Conservation (phyloP, 2,113 vertebrate species). For the Ramphastos sulfuratus region DNA sequence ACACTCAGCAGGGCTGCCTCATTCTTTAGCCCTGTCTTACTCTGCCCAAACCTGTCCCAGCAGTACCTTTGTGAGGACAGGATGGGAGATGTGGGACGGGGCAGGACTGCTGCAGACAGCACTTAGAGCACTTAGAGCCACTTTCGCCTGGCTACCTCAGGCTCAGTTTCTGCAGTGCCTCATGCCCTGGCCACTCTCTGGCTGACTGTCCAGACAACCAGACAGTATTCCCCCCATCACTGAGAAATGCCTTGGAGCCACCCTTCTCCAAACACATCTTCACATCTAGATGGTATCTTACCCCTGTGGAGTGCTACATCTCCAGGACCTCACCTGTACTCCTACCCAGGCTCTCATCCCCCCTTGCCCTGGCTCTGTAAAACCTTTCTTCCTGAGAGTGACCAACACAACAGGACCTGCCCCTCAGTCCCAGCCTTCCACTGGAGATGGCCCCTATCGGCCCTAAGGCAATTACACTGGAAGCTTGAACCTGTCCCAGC, state of each 20-base stretch:
- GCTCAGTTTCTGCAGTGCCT: neutral
- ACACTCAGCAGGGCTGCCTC: neutral
- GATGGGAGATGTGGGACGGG: neutral
- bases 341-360: neutral
- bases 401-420: neutral
- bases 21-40: neutral
- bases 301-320: neutral
- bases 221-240: neutral
- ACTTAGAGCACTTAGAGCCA: neutral
- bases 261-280: neutral
- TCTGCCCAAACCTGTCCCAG: constrained; percentile 18
- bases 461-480: neutral
- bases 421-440: neutral
- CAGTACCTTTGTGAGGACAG: neutral
- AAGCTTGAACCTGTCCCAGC: neutral
- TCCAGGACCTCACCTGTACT: rapidly evolving
- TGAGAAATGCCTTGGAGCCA: neutral
- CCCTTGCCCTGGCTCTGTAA: neutral
- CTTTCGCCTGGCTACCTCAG: neutral
- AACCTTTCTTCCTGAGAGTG: neutral
- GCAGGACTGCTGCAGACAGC: neutral
- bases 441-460: neutral
- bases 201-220: neutral
- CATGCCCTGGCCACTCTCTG: neutral
- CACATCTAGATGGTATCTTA: neutral